phyloP scores from a whole-genome alignment of 2,797 vertebrate genomes.

The Heliangelus exortis region DNA sequence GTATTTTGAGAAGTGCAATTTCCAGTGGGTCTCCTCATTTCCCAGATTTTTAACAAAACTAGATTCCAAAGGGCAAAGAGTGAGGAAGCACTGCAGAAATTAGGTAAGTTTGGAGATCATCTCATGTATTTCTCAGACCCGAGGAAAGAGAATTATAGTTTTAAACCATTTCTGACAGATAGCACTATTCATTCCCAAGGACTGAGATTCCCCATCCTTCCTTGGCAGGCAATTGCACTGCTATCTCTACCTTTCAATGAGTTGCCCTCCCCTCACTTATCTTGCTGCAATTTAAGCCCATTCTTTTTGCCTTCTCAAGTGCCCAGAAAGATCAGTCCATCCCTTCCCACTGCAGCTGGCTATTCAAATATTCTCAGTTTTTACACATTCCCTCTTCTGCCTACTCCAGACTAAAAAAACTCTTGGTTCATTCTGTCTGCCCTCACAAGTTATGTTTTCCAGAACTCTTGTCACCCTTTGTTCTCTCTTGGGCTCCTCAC shows the following conservation, averaged over 20 bases:
- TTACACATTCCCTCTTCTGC: neutral
- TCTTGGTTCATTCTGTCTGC: neutral
- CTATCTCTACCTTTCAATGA: neutral
- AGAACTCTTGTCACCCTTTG: neutral
- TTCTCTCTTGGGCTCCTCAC: neutral
- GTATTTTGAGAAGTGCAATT: neutral
- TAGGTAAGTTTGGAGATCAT: neutral
- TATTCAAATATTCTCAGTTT: neutral
- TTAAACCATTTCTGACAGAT: neutral
- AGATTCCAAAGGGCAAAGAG: neutral
- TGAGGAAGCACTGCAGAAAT: neutral
- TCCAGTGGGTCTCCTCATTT: neutral
- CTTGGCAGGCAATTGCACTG: neutral
- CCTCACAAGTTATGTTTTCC: neutral
- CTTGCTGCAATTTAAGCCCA: neutral
- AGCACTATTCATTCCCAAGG: neutral
- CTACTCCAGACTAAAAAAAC: neutral
- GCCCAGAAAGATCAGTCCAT: neutral
- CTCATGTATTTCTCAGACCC: neutral
- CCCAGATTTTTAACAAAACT: neutral
- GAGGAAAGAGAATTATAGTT: neutral
- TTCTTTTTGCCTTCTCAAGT: neutral
- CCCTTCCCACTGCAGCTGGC: neutral
- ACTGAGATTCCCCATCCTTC: neutral
- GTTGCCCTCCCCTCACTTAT: neutral